Base-by-base conservation (phyloP, 2,797 vertebrate species). In the Iguana delicatissima region DNA sequence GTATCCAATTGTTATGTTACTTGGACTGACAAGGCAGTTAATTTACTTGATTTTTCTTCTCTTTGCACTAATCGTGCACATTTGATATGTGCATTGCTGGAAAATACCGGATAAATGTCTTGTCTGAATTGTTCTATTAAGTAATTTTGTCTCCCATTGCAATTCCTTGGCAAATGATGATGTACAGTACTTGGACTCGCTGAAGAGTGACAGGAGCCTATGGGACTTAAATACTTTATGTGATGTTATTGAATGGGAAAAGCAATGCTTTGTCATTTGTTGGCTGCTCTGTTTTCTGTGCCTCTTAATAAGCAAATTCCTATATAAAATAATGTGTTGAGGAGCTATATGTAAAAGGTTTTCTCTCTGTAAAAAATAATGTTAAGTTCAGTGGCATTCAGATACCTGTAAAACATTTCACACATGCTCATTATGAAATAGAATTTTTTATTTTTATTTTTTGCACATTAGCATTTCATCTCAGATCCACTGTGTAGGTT, bases 41-140 rank as follows among this genome's bases (percentile, higher is more conserved):
- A 97, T 97, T 97, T 97, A 95, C 95, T 94, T 96, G 94, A 22
- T 86, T 91, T 95, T 93, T 42, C 94, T 93, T 89, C 96, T 92
- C 94, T 92, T 90, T 96, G 93, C 95, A 97, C 96, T 97, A 95
- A 97, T 97, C 94, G 96, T 96, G 96, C 96, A 95, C 90, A 93
- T 95, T 97, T 96, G 94, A 13, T 97, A 93, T 96, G 94, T 96
- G 92, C 95, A 92, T 97, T 96, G 83, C 96, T 97, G 94, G 95
- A 97, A 97, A 97, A 95, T 96, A 95, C 91, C 29, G 4, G 96
- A 95, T 97, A 96, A 96, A 96, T 96, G 96, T 97, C 94, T 97
- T 97, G 95, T 96, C 95, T 97, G 95, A 97, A 97, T 95, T 97
- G 95, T 97, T 96, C 92, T 97, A 96, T 93, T 97, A 96, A 97